Base-by-base conservation (phyloP, 2,113 vertebrate species). In the Carassius carassius region DNA sequence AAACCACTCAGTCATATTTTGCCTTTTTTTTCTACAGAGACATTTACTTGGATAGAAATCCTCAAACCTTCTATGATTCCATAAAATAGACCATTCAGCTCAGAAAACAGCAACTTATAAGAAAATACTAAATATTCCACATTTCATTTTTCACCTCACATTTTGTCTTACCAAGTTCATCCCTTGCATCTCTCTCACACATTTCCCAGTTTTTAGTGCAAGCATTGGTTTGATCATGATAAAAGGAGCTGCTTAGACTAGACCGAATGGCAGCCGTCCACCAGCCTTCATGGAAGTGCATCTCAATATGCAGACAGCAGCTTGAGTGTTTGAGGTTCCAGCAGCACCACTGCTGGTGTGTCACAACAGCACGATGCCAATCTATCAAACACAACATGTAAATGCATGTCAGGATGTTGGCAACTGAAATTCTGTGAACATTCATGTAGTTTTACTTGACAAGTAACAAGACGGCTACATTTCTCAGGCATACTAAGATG, bases 271-370 rank as follows among this genome's bases (percentile, higher is more conserved):
- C 78, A 63, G 78, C n/a, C 29, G 60, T 80, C 60, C 23, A 80
- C 41, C 41, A 47, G n/a, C 60, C 60, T 67, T 65, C n/a, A 29
- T 1, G 21, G 12, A 79, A 37, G 58, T 47, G 63, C 25, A 14
- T 81, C 63, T 81, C 41, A 69, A 32, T 69, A 54, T 35, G 41
- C 63, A 81, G 44, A 56, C 79, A 67, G 44, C 44, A 81, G 79
- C 62, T 65, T 35, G 60, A 81, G 49, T 51, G 65, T 23, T 16
- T 10, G 65, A 79, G 51, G 21, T 10, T 79, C 51, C 44, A 78
- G 23, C 13, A 56, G 23, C 21, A 56, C 0, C 13, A 70, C 70
- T 41, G n/a, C 23, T 78, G 75, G 2, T 37, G 62, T 49, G 78
- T 81, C 62, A 67, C 41, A 78, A 60, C 12, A 79, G 77, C 56